These are phyloP conservation scores for Asbolus verrucosus DNA, from an alignment of 1,140 invertebrate species.

Conservation along the genomic window DNA sequence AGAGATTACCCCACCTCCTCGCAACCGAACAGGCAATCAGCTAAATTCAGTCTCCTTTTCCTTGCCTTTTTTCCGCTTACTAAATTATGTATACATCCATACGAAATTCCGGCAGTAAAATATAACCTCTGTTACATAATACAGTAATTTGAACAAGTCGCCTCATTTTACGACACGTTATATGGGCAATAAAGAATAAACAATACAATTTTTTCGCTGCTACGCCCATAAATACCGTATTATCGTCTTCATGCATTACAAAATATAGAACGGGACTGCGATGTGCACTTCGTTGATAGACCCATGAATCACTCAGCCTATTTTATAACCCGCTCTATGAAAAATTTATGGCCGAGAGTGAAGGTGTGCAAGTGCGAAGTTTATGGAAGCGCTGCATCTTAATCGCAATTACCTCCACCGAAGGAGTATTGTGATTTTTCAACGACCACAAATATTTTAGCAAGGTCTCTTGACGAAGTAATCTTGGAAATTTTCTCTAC, in stretches of 20 bases:
- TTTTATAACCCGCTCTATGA: slow-evolving; percentile 17
- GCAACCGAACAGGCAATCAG: slow-evolving; percentile 29
- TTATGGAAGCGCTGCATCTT: too few relatives aligned
- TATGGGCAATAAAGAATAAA: slow-evolving; percentile 34
- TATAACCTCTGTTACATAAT: slow-evolving; percentile 32
- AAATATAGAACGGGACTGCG: slow-evolving; percentile 18
- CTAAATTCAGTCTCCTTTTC: slow-evolving; percentile 26
- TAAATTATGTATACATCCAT: slow-evolving; percentile 33
- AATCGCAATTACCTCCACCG: too few relatives aligned
- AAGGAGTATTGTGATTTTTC: too few relatives aligned
- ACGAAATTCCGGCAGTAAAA: slow-evolving; percentile 21
- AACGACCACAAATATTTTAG: too few relatives aligned
- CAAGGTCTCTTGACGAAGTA: too few relatives aligned
- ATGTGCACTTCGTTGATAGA: slow-evolving; percentile 37
- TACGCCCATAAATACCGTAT: slow-evolving; percentile 17
- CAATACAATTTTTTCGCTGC: slow-evolving; percentile 29
- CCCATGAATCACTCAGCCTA: slow-evolving; percentile 12
- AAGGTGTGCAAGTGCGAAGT: slow-evolving; percentile 5
- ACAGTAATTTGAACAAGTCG: slow-evolving; percentile 33
- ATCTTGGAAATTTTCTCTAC: too few relatives aligned
- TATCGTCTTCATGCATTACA: slow-evolving; percentile 39
- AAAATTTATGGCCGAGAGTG: slow-evolving; percentile 17
- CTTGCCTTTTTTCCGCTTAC: slow-evolving; percentile 18
- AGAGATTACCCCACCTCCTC: slow-evolving; percentile 18
- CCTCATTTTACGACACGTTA: slow-evolving; percentile 31